A percentile compares a stretch with the other conserved stretches of the same genome.
phyloP scores from a whole-genome alignment of 2,888 invertebrate species.

The Drosophila heteroneura region DNA sequence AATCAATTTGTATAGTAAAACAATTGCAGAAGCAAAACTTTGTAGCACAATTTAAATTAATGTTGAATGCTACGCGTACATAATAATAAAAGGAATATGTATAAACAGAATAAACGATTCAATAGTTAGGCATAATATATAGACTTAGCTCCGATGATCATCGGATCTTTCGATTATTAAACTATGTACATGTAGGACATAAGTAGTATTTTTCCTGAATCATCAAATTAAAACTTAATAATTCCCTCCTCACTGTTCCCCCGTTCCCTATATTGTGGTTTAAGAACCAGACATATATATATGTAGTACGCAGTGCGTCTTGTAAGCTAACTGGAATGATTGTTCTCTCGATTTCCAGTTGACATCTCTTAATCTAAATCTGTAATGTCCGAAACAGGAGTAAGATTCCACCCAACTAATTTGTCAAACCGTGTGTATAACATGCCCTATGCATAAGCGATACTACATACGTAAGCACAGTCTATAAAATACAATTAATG shows the following conservation, averaged over 20 bases:
- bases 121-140: conserved; percentile 24
- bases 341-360: conserved; percentile 2
- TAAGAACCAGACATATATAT: not conserved
- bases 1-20: conserved; percentile 27
- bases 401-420: conserved; percentile 16
- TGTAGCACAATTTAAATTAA: conserved; percentile 50
- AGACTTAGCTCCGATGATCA: conserved; percentile 10
- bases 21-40: conserved; percentile 31
- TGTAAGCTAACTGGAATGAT: conserved; percentile 5
- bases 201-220: conserved; percentile 24
- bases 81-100: conserved; percentile 14
- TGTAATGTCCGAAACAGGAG: conserved; percentile 7
- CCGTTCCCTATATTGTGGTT: not conserved
- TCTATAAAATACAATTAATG: conserved; percentile 40
- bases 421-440: conserved; percentile 29
- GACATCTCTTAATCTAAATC: not conserved
- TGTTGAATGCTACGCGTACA: conserved; percentile 33
- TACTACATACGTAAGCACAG: conserved; percentile 41
- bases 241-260: conserved; percentile 21
- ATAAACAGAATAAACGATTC: conserved; percentile 22
- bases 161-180: conserved; percentile 22
- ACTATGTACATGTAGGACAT: conserved; percentile 19
- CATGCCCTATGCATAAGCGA: conserved; percentile 27
- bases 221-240: conserved; percentile 8
- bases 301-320: not conserved